phyloP scores from a whole-genome alignment of 2,797 vertebrate genomes.

The Chaetophractus vellerosus region DNA sequence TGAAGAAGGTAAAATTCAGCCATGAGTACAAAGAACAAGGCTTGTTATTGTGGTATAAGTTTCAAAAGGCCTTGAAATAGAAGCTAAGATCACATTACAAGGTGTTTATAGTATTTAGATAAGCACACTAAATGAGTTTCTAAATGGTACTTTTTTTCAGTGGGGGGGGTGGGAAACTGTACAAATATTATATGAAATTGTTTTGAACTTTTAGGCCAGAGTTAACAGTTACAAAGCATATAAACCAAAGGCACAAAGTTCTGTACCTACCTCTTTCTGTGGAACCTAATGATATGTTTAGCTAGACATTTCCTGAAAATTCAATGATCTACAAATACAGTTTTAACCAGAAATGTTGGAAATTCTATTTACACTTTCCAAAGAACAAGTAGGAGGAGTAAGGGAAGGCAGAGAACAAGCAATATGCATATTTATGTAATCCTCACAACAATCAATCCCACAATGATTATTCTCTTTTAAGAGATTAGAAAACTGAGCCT shows the following conservation, averaged over 20 bases:
- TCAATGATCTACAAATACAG: conserved; percentile 6
- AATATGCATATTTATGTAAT: background rate
- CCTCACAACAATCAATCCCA: background rate
- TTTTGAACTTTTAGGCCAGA: background rate
- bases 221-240: conserved; percentile 47
- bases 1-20: conserved; percentile 60
- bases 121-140: conserved; percentile 1
- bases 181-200: conserved; percentile 14
- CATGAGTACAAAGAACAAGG: conserved; percentile 17
- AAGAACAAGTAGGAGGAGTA: conserved; percentile 29
- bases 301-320: conserved; percentile 48
- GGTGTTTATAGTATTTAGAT: conserved; percentile 27
- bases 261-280: background rate
- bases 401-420: background rate
- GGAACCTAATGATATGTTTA: conserved; percentile 46
- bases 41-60: background rate
- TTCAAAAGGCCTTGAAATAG: conserved; percentile 48
- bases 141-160: background rate
- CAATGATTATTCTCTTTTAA: background rate
- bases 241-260: conserved; percentile 55
- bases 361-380: conserved; percentile 42
- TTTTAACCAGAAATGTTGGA: conserved; percentile 55
- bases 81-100: background rate
- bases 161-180: conserved; percentile 8
- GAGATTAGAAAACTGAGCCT: conserved; percentile 14